Base-by-base conservation (phyloP, 2,888 invertebrate genomes). In the Escarpia spicata region DNA sequence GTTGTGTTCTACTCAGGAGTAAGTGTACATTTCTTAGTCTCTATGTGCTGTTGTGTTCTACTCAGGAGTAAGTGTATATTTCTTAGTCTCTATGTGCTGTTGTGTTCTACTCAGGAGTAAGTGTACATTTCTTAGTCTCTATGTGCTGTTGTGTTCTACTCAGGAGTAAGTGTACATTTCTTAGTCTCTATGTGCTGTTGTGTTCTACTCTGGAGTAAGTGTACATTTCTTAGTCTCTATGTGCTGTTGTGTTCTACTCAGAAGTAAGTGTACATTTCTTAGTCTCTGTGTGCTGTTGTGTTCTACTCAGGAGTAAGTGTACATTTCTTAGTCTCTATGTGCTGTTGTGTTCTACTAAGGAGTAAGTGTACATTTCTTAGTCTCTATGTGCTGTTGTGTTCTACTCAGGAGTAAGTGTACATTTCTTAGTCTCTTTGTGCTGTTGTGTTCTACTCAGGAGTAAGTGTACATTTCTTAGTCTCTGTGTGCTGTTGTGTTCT, bases 181-280 rank as follows among this genome's bases (percentile, higher is more conserved):
- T 1, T 37, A 1, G 37, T 37, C 37, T 37, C 37, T 37, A 37
- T 37, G 37, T 37, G 37, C 26, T 96, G 96, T 93, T 94, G 95
- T 92, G 94, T 94, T 15, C 92, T 96, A 2, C 92, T 96, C 3
- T 94, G 75, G 75, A 6, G 26, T 75, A 75, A 75, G 75, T 75
- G 19, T 75, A 37, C 37, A 37, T 37, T 37, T 37, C 37, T 37
- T 37, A 37, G 37, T 37, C 37, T 37, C 37, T 37, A 37, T 37
- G 37, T 37, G 37, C 26, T 96, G 96, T 93, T 94, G 95, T 92
- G 94, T 94, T 15, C 92, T 96, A 2, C 92, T 96, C 3, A 94
- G 75, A 26, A 3, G 75, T 52, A 52, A 52, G 2, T 9, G 52
- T 6, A 9, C 52, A 9, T 2, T 9, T 15, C 15, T 6, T 52